Evolutionary conservation across 2,888 invertebrate species (phyloP).

Genomic region (Congeria kusceri): DNA sequence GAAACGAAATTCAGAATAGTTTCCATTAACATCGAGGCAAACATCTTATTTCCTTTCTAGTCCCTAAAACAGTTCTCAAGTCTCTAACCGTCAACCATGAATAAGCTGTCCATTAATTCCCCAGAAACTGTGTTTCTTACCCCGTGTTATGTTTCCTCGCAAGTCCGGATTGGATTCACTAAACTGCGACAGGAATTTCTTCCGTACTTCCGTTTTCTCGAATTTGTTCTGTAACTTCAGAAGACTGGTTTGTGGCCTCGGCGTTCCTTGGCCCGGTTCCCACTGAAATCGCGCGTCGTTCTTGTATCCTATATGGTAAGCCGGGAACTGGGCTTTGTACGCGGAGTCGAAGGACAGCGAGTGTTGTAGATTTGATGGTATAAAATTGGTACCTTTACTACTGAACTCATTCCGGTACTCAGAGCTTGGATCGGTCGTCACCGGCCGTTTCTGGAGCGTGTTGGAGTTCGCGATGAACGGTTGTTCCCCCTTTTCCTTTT

Average conservation of each 20-base stretch:
- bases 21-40: background rate
- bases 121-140: constrained; percentile 82
- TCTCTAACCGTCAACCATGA: constrained; percentile 79
- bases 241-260: constrained; percentile 80
- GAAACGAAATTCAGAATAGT: background rate
- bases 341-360: constrained; percentile 67
- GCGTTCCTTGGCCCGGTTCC: constrained; percentile 77
- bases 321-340: constrained; percentile 76
- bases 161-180: constrained; percentile 81
- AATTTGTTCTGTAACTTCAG: constrained; percentile 81
- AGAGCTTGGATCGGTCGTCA: constrained; percentile 61
- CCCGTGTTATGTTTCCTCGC: constrained; percentile 78
- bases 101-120: constrained; percentile 81
- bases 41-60: background rate
- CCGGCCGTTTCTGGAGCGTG: constrained; percentile 54
- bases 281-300: constrained; percentile 78
- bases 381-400: constrained; percentile 75
- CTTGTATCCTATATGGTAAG: constrained; percentile 73
- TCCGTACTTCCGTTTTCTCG: constrained; percentile 75
- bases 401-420: constrained; percentile 76
- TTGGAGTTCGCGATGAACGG: constrained; percentile 41
- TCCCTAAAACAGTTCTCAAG: background rate
- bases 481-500: constrained; percentile 12
- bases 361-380: constrained; percentile 70
- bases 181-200: constrained; percentile 78